Conservation (phyloP, 2,797 vertebrate species). For the Clarias pachynema region DNA sequence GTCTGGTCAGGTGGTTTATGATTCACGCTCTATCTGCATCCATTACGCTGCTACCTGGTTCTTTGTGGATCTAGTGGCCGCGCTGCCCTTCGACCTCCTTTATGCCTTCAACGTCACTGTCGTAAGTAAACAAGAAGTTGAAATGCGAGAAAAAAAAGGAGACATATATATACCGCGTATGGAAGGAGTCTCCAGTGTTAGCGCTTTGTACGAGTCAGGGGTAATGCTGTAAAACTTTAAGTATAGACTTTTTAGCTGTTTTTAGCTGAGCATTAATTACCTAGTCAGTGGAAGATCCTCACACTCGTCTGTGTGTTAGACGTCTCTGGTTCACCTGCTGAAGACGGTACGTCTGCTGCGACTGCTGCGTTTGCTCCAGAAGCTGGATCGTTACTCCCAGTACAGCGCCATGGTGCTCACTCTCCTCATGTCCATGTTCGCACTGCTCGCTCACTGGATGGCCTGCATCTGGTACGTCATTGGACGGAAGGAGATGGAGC, state of each 20-base stretch:
- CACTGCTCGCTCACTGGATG: constrained; percentile 98
- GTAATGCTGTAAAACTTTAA: no score
- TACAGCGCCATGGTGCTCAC: constrained; percentile 96
- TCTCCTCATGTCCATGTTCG: constrained; percentile 97
- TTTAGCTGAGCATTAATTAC: neutral
- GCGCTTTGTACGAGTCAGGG: neutral
- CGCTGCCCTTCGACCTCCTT: constrained; percentile 94
- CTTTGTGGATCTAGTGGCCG: constrained; percentile 93
- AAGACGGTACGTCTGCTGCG: constrained; percentile 93
- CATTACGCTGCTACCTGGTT: constrained; percentile 98
- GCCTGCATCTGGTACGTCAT: constrained; percentile 99
- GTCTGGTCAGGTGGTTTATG: constrained; percentile 93
- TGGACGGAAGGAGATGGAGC: constrained; percentile 88
- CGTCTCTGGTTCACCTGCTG: constrained; percentile 91
- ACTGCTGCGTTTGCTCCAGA: constrained; percentile 91
- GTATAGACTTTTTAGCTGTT: neutral
- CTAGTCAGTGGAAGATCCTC: neutral
- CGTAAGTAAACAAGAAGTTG: constrained; percentile 75
- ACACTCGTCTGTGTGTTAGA: constrained; percentile 68
- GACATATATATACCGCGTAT: neutral
- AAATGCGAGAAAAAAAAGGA: neutral
- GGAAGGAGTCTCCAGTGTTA: neutral
- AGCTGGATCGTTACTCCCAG: constrained; percentile 95
- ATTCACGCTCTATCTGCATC: constrained; percentile 91
- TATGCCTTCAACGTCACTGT: constrained; percentile 96